Percentiles rank a stretch among this genome's conserved stretches.
Conservation (phyloP, 2,888 invertebrate species). For the Phaonia tiefii region DNA sequence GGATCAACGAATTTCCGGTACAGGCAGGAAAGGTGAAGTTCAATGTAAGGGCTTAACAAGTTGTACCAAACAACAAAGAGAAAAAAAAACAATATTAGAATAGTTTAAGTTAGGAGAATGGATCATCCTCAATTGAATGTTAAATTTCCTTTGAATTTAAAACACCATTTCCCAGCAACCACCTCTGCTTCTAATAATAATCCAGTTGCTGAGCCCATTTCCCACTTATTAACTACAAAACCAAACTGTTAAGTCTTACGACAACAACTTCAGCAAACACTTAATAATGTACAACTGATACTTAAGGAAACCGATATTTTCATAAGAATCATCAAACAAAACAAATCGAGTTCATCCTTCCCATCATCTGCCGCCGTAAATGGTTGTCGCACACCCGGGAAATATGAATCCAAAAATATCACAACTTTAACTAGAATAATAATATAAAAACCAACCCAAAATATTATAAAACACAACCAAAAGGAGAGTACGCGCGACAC, state of each 20-base stretch:
- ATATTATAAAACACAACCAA: too few species aligned
- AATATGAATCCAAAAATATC: slow-evolving; percentile 57
- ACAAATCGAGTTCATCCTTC: slow-evolving; percentile 19
- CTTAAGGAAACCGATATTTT: slow-evolving; percentile 38
- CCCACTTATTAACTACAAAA: slow-evolving; percentile 17
- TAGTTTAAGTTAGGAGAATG: slow-evolving; percentile 3
- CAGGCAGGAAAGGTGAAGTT: background rate
- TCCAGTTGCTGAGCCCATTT: background rate
- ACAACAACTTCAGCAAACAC: slow-evolving; percentile 53
- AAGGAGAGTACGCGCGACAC: slow-evolving; percentile 22
- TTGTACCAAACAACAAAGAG: slow-evolving; percentile 16
- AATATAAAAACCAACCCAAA: too few species aligned
- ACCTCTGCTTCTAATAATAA: background rate
- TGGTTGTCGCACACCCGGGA: slow-evolving; percentile 44
- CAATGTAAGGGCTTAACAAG: slow-evolving; percentile 20
- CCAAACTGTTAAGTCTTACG: slow-evolving; percentile 47
- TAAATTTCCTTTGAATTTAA: too few species aligned
- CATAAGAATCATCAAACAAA: slow-evolving; percentile 16
- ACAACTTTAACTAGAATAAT: slow-evolving; percentile 45
- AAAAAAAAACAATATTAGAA: background rate
- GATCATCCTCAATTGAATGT: slow-evolving; percentile 1
- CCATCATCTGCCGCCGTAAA: slow-evolving; percentile 29
- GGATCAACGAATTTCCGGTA: slow-evolving; percentile 22
- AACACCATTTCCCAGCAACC: slow-evolving; percentile 3
- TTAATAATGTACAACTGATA: slow-evolving; percentile 40